Evolutionary conservation across 2,888 invertebrate genomes (phyloP).

Genomic region (Zhuqinia jingwanae): DNA sequence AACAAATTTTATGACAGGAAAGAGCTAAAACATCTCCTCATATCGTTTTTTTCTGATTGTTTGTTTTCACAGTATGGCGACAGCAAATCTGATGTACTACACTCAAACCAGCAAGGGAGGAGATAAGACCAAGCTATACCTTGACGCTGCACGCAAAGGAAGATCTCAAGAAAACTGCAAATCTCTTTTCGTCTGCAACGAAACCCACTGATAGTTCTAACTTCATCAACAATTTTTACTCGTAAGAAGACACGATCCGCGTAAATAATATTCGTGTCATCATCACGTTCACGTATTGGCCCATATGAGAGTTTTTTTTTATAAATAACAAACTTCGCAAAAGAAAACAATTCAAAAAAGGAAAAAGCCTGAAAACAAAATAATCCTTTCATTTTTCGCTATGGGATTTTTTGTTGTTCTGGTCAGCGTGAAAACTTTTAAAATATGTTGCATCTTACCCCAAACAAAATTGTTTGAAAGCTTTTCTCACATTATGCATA

Average conservation of each 20-base stretch:
- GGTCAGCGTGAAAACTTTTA: no score
- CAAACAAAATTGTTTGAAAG: no score
- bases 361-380: no score
- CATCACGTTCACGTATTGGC: not conserved
- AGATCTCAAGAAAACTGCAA: slow-evolving; percentile 93
- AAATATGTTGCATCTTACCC: no score
- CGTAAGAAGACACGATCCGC: not conserved
- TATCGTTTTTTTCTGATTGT: slow-evolving; percentile 16
- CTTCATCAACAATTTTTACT: not conserved
- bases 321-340: not conserved
- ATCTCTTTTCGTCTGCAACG: slow-evolving; percentile 93
- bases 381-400: no score
- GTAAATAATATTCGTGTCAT: not conserved
- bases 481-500: no score
- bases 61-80: slow-evolving; percentile 75
- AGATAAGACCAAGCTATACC: slow-evolving; percentile 76
- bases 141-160: slow-evolving; percentile 91
- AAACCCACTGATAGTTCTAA: slow-evolving; percentile 80
- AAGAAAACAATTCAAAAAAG: slow-evolving; percentile 1
- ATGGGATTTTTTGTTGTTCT: no score
- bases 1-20: slow-evolving; percentile 8
- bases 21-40: slow-evolving; percentile 22
- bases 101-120: slow-evolving; percentile 75
- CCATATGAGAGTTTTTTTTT: not conserved
- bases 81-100: slow-evolving; percentile 83